Percentiles rank a stretch among this genome's conserved stretches.
These are phyloP conservation scores for Tenthredo distinguenda DNA, from an alignment of 2,888 invertebrate genomes.

Conservation along the genomic window DNA sequence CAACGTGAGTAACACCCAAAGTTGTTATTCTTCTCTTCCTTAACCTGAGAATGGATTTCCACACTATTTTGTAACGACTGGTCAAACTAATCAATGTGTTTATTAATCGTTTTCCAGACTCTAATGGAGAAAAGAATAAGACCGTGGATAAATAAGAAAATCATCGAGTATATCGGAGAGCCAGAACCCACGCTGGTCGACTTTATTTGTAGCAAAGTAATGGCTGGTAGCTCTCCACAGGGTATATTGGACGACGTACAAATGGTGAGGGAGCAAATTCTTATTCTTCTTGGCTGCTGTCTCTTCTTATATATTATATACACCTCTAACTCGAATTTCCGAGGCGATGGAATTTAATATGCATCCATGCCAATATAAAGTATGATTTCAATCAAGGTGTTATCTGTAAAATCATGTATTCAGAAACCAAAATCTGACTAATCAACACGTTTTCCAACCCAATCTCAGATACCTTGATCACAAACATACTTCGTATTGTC, in stretches of 20 bases:
- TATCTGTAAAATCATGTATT: too few relatives aligned
- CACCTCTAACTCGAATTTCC: too few relatives aligned
- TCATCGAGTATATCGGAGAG: constrained; percentile 99
- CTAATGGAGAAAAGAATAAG: constrained; percentile 97
- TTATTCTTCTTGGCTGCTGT: neutral
- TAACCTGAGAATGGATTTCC: constrained; percentile 25
- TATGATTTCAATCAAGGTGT: too few relatives aligned
- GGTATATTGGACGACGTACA: constrained; percentile 98
- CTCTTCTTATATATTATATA: neutral
- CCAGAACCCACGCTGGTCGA: constrained; percentile 99
- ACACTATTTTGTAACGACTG: neutral
- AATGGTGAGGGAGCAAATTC: constrained; percentile 85
- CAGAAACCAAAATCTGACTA: too few relatives aligned
- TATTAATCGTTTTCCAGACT: constrained; percentile 82
- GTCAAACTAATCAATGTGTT: neutral
- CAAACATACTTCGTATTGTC: too few relatives aligned
- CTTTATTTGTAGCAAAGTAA: constrained; percentile 99
- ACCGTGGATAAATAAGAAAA: constrained; percentile 99
- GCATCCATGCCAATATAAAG: too few relatives aligned
- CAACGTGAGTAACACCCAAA: constrained; percentile 78
- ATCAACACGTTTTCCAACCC: too few relatives aligned
- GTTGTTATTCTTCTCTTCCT: constrained; percentile 36
- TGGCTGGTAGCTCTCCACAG: constrained; percentile 95
- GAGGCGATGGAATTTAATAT: too few relatives aligned
- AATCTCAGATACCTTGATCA: too few relatives aligned